Conservation (phyloP, 2,888 invertebrate species). For the Rhagonycha lutea region DNA sequence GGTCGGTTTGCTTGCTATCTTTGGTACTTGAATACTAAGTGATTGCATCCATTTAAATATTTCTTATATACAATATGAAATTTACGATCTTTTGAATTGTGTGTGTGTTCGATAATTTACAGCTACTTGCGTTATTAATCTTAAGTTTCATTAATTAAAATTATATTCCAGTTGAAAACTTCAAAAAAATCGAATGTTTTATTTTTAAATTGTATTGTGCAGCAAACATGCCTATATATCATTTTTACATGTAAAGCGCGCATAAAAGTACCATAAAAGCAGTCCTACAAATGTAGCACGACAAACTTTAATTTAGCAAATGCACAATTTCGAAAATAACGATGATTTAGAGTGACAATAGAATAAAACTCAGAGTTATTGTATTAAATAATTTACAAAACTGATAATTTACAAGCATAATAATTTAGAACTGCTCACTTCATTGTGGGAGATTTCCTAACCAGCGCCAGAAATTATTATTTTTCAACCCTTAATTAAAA, state of each 20-base stretch:
- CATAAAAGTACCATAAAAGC: background rate
- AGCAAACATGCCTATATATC: background rate
- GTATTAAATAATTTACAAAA: too few species aligned
- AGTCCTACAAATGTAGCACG: background rate
- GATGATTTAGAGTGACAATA: background rate
- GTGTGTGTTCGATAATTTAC: too few species aligned
- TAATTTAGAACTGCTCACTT: background rate
- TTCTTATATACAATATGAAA: too few species aligned
- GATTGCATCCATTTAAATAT: too few species aligned
- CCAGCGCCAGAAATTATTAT: too few species aligned
- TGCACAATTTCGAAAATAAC: background rate
- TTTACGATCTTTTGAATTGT: too few species aligned
- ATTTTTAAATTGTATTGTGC: background rate
- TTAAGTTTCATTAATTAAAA: background rate
- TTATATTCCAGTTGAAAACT: background rate
- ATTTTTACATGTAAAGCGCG: background rate
- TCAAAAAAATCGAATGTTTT: background rate
- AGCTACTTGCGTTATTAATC: too few species aligned
- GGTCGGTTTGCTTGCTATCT: too few species aligned
- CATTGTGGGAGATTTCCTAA: background rate
- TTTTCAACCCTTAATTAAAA: too few species aligned
- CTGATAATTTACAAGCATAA: too few species aligned
- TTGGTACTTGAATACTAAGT: too few species aligned
- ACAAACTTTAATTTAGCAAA: background rate
- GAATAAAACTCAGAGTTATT: background rate